phyloP scores from a whole-genome alignment of 2,113 vertebrate species.

The Grallaria varia region DNA sequence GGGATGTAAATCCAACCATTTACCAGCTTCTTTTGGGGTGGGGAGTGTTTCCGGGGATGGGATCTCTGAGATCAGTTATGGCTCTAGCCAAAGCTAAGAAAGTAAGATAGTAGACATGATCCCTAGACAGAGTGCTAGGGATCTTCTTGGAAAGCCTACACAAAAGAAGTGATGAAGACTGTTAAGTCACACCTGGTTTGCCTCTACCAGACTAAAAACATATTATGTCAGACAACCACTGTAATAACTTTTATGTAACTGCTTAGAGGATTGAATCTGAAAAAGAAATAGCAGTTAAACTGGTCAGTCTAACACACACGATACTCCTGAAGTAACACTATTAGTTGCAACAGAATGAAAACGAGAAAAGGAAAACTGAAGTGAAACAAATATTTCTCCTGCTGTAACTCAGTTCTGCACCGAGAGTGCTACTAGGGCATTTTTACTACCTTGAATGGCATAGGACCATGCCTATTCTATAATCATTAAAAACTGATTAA shows the following conservation, averaged over 20 bases:
- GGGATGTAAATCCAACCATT: background rate
- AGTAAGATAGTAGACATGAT: background rate
- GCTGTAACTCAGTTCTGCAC: background rate
- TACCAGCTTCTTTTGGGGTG: background rate
- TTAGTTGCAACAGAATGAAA: background rate
- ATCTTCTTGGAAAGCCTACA: background rate
- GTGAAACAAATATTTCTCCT: background rate
- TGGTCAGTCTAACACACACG: background rate
- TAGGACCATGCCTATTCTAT: background rate
- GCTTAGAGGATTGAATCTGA: background rate
- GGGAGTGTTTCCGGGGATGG: background rate
- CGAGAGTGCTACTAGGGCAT: background rate
- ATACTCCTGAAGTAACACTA: background rate
- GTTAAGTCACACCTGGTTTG: background rate
- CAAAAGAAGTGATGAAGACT: background rate
- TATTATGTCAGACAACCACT: background rate
- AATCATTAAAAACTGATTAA: background rate
- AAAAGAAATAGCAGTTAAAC: background rate
- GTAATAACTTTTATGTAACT: background rate
- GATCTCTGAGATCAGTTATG: background rate
- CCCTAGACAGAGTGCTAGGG: background rate
- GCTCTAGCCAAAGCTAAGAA: background rate
- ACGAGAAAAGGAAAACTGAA: background rate
- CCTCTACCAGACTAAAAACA: background rate
- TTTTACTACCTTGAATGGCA: background rate